phyloP scores from a whole-genome alignment of 2,113 vertebrate genomes.

The Sisor rabdophorus region DNA sequence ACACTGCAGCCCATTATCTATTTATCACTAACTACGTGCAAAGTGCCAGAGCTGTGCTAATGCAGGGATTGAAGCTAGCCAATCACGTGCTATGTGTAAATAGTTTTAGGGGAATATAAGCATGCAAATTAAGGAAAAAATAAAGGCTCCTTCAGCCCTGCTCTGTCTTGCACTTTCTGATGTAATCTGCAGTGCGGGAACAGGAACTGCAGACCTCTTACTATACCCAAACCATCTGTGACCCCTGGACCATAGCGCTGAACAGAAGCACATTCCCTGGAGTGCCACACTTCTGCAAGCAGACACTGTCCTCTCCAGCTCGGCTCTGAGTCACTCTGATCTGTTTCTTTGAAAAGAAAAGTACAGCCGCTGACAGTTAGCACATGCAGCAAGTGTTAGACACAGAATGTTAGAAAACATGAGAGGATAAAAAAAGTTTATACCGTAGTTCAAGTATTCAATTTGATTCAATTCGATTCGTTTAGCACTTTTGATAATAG shows the following conservation, averaged over 20 bases:
- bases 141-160: slow-evolving; percentile 40
- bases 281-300: slow-evolving; percentile 15
- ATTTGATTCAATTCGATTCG: too few species aligned
- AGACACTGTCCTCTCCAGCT: slow-evolving; percentile 40
- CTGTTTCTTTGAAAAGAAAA: slow-evolving; percentile 20
- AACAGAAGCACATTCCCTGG: slow-evolving; percentile 13
- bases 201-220: slow-evolving; percentile 24
- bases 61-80: not conserved
- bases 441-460: not conserved
- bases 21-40: not conserved
- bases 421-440: not conserved
- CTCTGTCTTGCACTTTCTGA: slow-evolving; percentile 45
- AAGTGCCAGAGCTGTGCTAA: not conserved
- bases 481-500: too few species aligned
- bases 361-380: not conserved
- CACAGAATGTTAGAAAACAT: slow-evolving; percentile 3
- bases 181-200: slow-evolving; percentile 42
- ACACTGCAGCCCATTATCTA: slow-evolving; percentile 23
- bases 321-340: slow-evolving; percentile 29
- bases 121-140: slow-evolving; percentile 33
- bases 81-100: not conserved
- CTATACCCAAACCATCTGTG: slow-evolving; percentile 18
- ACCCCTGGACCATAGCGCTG: slow-evolving; percentile 26
- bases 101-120: slow-evolving; percentile 34
- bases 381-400: not conserved